phyloP scores from a whole-genome alignment of 2,888 invertebrate species.

The Drosophila trichaetosa region DNA sequence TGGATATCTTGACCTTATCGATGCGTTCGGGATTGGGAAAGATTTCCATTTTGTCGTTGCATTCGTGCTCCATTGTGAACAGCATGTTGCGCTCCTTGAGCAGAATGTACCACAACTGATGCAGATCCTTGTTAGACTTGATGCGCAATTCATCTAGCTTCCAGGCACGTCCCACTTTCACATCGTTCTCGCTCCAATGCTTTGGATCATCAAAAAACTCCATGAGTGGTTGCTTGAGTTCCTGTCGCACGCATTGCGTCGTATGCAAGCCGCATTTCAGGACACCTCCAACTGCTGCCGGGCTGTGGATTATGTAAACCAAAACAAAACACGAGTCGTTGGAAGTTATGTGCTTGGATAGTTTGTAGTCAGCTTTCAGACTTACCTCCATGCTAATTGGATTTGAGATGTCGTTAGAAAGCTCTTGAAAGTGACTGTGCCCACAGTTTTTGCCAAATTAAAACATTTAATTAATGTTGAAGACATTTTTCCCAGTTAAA shows the following conservation, averaged over 20 bases:
- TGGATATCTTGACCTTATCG: constrained; percentile 96
- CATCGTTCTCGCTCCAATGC: constrained; percentile 91
- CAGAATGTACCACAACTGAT: constrained; percentile 96
- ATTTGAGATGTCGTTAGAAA: constrained; percentile 42
- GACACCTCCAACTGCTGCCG: constrained; percentile 36
- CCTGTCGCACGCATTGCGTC: constrained; percentile 22
- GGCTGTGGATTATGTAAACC: constrained; percentile 56
- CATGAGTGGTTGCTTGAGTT: constrained; percentile 86
- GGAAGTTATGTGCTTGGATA: not conserved
- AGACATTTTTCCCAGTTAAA: constrained; percentile 48
- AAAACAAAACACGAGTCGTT: constrained; percentile 29
- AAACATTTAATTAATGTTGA: constrained; percentile 74
- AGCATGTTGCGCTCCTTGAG: constrained; percentile 99
- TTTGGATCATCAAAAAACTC: constrained; percentile 95
- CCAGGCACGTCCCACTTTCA: constrained; percentile 95
- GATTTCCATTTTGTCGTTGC: constrained; percentile 87
- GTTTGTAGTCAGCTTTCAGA: not conserved
- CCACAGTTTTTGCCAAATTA: constrained; percentile 64
- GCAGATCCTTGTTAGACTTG: constrained; percentile 97
- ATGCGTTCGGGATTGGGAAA: constrained; percentile 97
- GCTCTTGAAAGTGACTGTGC: constrained; percentile 44
- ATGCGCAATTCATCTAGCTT: constrained; percentile 94
- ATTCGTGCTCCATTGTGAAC: constrained; percentile 96
- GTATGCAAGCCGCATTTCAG: constrained; percentile 55
- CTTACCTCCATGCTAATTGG: constrained; percentile 53